Percentiles rank a stretch among this genome's conserved stretches.
These are phyloP conservation scores for Cydia fagiglandana DNA, from an alignment of 1,140 invertebrate species.

Conservation along the genomic window DNA sequence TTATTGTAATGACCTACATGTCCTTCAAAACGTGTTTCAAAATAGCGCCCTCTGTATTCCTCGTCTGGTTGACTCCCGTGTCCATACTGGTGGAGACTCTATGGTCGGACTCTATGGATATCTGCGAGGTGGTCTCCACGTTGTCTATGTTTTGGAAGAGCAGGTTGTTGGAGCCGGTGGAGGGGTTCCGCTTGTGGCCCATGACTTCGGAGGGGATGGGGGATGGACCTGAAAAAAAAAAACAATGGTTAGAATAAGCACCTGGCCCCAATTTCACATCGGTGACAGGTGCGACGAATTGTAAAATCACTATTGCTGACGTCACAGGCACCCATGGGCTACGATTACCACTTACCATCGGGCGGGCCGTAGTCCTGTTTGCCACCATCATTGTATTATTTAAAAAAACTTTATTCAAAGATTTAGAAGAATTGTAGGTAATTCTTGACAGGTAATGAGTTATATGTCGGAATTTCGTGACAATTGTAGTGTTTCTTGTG, in stretches of 20 bases:
- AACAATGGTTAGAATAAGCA: conserved; percentile 14
- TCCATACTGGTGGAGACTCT: conserved; percentile 39
- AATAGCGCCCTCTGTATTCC: conserved; percentile 71
- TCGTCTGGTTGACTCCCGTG: conserved; percentile 27
- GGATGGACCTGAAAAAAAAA: conserved; percentile 50
- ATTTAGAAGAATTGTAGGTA: too few species aligned
- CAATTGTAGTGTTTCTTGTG: too few species aligned
- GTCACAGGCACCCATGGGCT: too few species aligned
- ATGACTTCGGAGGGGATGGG: conserved; percentile 41
- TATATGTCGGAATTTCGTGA: too few species aligned
- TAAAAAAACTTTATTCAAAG: too few species aligned
- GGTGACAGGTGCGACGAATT: too few species aligned
- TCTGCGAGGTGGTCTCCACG: conserved; percentile 57
- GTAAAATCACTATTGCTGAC: too few species aligned
- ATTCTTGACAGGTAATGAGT: too few species aligned
- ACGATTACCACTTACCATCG: too few species aligned
- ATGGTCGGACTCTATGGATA: conserved; percentile 52
- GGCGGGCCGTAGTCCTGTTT: too few species aligned
- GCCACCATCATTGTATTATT: too few species aligned
- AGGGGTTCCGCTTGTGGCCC: conserved; percentile 62
- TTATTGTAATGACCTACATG: conserved; percentile 48
- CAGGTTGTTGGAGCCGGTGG: conserved; percentile 65
- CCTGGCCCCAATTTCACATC: too few species aligned
- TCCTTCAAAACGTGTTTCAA: conserved; percentile 74
- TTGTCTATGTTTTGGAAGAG: conserved; percentile 64